Base-by-base conservation (phyloP, 2,888 invertebrate genomes). In the Griposia aprilina region DNA sequence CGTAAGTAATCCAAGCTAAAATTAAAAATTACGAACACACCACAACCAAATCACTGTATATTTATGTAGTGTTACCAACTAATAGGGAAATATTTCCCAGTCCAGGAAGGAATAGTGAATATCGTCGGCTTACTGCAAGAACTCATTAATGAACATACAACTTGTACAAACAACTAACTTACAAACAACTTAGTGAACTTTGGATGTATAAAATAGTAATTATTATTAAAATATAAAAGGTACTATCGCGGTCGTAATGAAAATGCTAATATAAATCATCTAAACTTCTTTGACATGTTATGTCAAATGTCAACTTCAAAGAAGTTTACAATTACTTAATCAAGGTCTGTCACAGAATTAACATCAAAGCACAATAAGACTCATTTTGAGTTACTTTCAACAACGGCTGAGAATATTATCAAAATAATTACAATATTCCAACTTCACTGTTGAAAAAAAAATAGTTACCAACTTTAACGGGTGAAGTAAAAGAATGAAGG, bases 21-120 rank as follows among this genome's bases (percentile, higher is more conserved):
- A 82, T 72, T 81, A 77, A 59, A 77, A 81, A 77, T 80, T 85
- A 85, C 77, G 73, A 81, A 81, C 70, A 85, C 76, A 72, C 7
- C 41, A 41, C 41, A 41, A 36, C 81, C 82, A 85, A 72, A 73
- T 52, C 41, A 71, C 70, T 57, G 17, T 55, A 23, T 23, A 13
- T n/a, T 57, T 26, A 6, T 3, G 10, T 17, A 68, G 68, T 68
- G 57, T 36, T 55, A n/a, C 68, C 57, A 57, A 68, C 30, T 23
- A 36, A 15, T 55, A 36, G 2, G 1, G 10, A n/a, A 23, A 55
- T 10, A n/a, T 6, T 68, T 68, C 23, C 23, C 23, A 10, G 15
- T 15, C 15, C 10, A 48, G 15, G 10, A 10, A 50, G 8, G 15
- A 52, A 55, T 17, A 6, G 0, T n/a, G 23, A 17, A 10, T 15